Base-by-base conservation (phyloP, 1,140 invertebrate species). In the Octopus sinensis region DNA sequence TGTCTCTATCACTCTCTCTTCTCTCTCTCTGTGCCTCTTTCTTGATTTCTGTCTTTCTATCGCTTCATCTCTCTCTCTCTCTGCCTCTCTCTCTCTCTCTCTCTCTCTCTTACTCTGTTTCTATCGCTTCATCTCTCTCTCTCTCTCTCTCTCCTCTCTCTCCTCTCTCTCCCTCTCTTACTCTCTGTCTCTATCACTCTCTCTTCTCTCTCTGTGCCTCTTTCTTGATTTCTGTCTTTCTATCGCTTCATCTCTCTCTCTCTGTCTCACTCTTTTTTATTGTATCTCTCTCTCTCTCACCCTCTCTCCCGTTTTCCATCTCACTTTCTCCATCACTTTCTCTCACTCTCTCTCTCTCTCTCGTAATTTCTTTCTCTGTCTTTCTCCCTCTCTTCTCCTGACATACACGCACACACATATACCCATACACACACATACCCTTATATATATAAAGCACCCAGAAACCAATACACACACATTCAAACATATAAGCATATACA, bases 151-250 rank as follows among this genome's bases (percentile, higher is more conserved):
- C 68, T 17, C 17, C 6, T 23, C 3, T 0, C 30, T 23, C 30
- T 4, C 30, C 68, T 79, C 75, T 78, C 75, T 81, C 6, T 78
- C 54, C 62, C 52, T 81, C 43, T 79, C 12, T 79, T 23, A 76
- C 73, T 78, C 43, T 79, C 23, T 79, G 71, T 78, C 80, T 81
- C 53, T 77, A 80, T 83, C 75, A 78, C 76, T 81, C 80, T 81
- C 79, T 76, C 51, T 23, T 79, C 52, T 43, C 68, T 71, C 76
- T 68, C 53, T 68, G 54, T 30, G 76, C 62, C 76, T 30, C 52
- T 52, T 76, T 53, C 4, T 54, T 30, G 53, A 68, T 77, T 2
- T 51, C 23, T 6, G 6, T 54, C 5, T 53, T 23, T 71, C 75
- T 78, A 52, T 78, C 5, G 6, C 77, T 78, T 13, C 51, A 17